Conservation (phyloP, 1,140 invertebrate genomes). For the Eupristina koningsbergeri region DNA sequence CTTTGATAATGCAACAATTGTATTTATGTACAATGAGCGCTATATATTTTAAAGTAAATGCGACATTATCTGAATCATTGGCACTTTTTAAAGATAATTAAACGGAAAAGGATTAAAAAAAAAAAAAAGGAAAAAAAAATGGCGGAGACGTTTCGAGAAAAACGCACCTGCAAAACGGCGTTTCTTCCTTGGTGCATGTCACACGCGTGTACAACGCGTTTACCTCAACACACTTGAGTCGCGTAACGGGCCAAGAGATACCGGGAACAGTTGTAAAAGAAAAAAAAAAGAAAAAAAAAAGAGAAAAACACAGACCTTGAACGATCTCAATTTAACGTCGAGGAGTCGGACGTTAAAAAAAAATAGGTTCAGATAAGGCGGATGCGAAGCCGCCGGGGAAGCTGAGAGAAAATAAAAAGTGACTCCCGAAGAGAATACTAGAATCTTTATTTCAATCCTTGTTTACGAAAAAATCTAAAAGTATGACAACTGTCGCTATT, state of each 20-base stretch:
- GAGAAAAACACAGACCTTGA: not conserved
- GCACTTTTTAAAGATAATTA: conserved; percentile 14
- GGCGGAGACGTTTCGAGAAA: not conserved
- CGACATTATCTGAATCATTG: conserved; percentile 8
- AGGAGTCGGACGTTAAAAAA: conserved; percentile 11
- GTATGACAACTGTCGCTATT: not conserved
- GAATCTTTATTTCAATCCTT: not conserved
- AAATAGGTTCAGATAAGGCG: conserved; percentile 38
- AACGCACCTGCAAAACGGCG: conserved; percentile 31
- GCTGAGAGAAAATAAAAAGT: not conserved
- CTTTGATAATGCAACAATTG: conserved; percentile 26
- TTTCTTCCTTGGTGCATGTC: not conserved
- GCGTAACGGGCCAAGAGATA: not conserved
- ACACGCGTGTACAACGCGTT: not conserved
- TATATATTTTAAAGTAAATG: not conserved
- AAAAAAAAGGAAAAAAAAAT: not conserved
- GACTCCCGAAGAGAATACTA: not conserved
- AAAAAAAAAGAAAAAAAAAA: not conserved
- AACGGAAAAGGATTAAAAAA: not conserved
- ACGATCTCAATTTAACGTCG: conserved; percentile 39
- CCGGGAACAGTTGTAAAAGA: not conserved
- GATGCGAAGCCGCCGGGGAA: conserved; percentile 9
- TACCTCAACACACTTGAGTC: not conserved
- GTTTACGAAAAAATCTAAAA: not conserved
- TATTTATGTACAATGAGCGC: not conserved